Evolutionary conservation across 2,113 vertebrate species (phyloP), one percentile per base, ranked within the genome.

Genomic region (Sander vitreus): DNA sequence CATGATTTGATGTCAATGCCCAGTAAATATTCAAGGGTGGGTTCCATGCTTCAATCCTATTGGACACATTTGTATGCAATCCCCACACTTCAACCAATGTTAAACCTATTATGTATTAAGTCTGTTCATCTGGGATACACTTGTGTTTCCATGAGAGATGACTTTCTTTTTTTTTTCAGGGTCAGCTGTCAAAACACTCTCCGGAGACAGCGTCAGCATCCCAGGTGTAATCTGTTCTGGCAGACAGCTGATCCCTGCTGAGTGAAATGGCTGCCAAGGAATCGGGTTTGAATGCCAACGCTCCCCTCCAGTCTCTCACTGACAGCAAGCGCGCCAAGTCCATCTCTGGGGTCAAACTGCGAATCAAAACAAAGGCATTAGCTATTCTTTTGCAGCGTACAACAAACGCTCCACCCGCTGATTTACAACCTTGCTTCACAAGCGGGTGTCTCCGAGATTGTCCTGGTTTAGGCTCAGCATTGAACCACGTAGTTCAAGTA

Each of bases 261-360:
- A 91, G 89, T 75, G 63, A 88, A 91, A 71, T 19, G 47, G 76
- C 84, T 91, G 91, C 85, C 86, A 83, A 84, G 55, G 80, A 89
- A 85, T 88, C 75, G 1, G 73, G 53, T 76, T 66, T 87, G 89
- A 91, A 91, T 91, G 87, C 86, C 88, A 90, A 67, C 77, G 25
- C 83, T 73, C 63, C 83, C 85, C 85, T 85, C 78, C 65, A 71
- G 87, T 78, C 75, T 79, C 55, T 57, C 51, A 13, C 84, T 76
- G 78, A 89, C 85, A 75, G 75, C 15, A 21, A 68, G 50, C 12
- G n/a, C 76, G 81, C 85, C 84, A 80, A 87, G 78, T 86, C 89
- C 85, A 81, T 92, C 87, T 90, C 81, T 13, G 65, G 78, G 86
- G 89, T 93, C 88, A 91, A 93, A 81, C 85, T 47, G 86, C 84